Evolutionary conservation across 2,797 vertebrate genomes (phyloP), one percentile per base, ranked within the genome.

Genomic region (Parambassis ranga): DNA sequence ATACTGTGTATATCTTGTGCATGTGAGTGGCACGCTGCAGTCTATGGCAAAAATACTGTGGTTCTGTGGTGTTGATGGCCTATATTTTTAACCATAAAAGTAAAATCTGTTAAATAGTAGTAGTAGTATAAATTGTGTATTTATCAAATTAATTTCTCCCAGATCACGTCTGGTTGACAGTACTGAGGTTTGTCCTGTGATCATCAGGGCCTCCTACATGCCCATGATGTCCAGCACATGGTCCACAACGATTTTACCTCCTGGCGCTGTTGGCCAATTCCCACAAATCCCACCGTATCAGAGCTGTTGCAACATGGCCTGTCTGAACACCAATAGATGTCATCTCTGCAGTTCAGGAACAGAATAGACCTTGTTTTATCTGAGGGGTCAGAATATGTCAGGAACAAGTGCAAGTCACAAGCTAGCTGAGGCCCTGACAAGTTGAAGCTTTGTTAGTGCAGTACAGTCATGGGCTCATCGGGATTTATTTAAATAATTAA

Each of bases 281-380:
- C 37, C 26, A 50, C 26, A 24, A 44, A 62, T 30, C 5, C 4
- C 41, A 2, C n/a, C 10, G 15, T 63, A 19, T 74, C 69, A 26
- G 41, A 74, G 43, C 30, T 50, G 13, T 28, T 30, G 35, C 15
- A 38, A 4, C 38, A 19, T 56, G 77, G 84, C 44, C 37, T 22
- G 20, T 56, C 50, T 72, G 47, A 78, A 41, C 38, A 77, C 35
- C 38, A 69, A 22, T 55, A 31, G 20, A 79, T 66, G 35, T 75
- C 53, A 64, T 64, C 16, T 5, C 56, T 23, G 39, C 19, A 26
- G 19, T 24, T 7, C 10, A 16, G 6, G 18, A 77, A 82, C 72
- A 83, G 39, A 73, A 51, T 52, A 24, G 18, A 63, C 37, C 24
- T 69, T 68, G 68, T 84, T 72, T 62, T 53, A 27, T 51, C 35